Evolutionary conservation across 2,797 vertebrate genomes (phyloP).

Genomic region (Zenarchopterus dispar): DNA sequence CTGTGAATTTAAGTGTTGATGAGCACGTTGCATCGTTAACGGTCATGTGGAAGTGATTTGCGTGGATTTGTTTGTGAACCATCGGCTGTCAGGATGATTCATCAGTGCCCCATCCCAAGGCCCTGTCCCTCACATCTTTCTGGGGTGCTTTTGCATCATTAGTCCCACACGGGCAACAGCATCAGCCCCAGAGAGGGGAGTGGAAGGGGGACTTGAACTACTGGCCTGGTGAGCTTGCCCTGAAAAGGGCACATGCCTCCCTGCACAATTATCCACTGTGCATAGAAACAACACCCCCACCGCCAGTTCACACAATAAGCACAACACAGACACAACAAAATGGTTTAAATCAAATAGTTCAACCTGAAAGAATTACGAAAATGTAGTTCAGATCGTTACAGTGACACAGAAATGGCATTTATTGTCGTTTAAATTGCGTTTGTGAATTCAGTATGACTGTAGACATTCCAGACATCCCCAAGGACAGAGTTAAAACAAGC

Average conservation of each 20-base stretch:
- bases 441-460: conserved; percentile 53
- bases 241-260: conserved; percentile 78
- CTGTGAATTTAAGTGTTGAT: conserved; percentile 11
- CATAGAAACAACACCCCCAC: conserved; percentile 69
- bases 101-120: conserved; percentile 54
- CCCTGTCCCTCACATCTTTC: conserved; percentile 51
- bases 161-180: conserved; percentile 65
- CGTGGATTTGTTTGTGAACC: conserved; percentile 46
- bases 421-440: conserved; percentile 56
- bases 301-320: conserved; percentile 39
- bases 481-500: conserved; percentile 43
- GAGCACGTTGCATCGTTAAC: conserved; percentile 25
- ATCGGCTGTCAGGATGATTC: conserved; percentile 65
- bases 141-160: conserved; percentile 60
- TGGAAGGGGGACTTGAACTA: conserved; percentile 55
- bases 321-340: conserved; percentile 49
- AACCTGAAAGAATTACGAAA: conserved; percentile 71
- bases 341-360: conserved; percentile 70
- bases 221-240: conserved; percentile 72
- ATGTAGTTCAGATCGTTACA: conserved; percentile 45
- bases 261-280: conserved; percentile 73
- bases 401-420: conserved; percentile 28
- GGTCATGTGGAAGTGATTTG: conserved; percentile 52
- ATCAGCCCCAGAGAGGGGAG: conserved; percentile 42
- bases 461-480: conserved; percentile 30